Evolutionary conservation across 1,140 invertebrate genomes (phyloP).

Genomic region (Papilio xuthus): DNA sequence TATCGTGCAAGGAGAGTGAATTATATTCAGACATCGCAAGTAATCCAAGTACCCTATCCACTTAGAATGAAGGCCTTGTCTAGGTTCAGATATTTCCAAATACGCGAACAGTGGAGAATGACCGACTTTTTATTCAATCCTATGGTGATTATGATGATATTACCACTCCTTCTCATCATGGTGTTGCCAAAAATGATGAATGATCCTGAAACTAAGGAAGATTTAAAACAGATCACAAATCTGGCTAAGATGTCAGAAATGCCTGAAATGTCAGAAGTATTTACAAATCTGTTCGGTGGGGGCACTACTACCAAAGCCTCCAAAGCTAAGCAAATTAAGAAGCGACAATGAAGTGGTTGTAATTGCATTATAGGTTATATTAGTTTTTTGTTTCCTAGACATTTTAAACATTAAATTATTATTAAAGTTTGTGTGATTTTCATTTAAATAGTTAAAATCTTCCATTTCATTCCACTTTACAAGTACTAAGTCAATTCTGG

Average conservation of each 20-base stretch:
- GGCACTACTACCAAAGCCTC: slow-evolving; percentile 80
- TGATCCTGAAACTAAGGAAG: slow-evolving; percentile 96
- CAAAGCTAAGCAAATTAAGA: slow-evolving; percentile 86
- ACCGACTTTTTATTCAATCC: slow-evolving; percentile 98
- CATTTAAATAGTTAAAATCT: neutral
- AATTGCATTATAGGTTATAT: slow-evolving; percentile 18
- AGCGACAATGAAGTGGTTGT: slow-evolving; percentile 81
- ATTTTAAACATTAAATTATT: slow-evolving; percentile 36
- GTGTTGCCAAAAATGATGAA: slow-evolving; percentile 98
- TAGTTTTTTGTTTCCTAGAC: slow-evolving; percentile 8
- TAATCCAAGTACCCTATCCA: slow-evolving; percentile 95
- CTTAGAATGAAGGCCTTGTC: slow-evolving; percentile 92
- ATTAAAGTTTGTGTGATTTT: slow-evolving; percentile 21
- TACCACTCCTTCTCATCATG: slow-evolving; percentile 95
- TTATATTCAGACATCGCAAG: slow-evolving; percentile 94
- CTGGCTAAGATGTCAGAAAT: slow-evolving; percentile 90
- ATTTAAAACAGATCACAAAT: slow-evolving; percentile 94
- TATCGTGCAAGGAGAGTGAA: slow-evolving; percentile 97
- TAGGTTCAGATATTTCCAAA: slow-evolving; percentile 95
- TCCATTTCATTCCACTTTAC: neutral
- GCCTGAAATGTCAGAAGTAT: slow-evolving; percentile 95
- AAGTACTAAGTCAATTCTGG: no score
- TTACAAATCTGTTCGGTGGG: slow-evolving; percentile 90
- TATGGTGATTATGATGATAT: slow-evolving; percentile 98
- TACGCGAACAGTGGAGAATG: slow-evolving; percentile 95